Percentiles rank a stretch among this genome's conserved stretches.
phyloP scores from a whole-genome alignment of 2,888 invertebrate species.

The Actias luna region DNA sequence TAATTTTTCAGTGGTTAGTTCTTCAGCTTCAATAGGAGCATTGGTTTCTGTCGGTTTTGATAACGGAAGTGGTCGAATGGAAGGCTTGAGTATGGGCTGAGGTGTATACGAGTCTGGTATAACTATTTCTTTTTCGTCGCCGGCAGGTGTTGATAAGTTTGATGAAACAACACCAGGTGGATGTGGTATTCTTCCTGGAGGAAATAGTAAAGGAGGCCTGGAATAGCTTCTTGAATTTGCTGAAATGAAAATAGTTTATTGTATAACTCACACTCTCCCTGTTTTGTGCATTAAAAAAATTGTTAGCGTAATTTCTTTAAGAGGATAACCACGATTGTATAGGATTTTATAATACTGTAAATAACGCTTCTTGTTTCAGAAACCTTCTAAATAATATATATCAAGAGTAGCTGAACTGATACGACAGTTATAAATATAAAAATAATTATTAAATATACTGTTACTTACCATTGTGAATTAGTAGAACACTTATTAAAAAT shows the following conservation, averaged over 20 bases:
- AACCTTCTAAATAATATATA: conserved; percentile 18
- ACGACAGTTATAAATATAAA: conserved; percentile 16
- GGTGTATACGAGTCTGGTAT: not conserved
- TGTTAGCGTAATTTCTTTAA: not conserved
- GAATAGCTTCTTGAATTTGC: not conserved
- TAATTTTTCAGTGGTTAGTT: not conserved
- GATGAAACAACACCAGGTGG: not conserved
- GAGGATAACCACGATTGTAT: conserved; percentile 15
- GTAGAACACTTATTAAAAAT: conserved; percentile 31
- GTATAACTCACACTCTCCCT: not conserved
- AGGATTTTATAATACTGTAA: conserved; percentile 33
- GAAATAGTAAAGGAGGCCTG: conserved; percentile 1
- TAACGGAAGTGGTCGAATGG: not conserved
- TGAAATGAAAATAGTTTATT: not conserved
- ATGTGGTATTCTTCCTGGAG: not conserved
- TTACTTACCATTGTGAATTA: conserved; percentile 45
- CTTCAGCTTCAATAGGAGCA: not conserved
- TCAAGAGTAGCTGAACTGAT: not conserved
- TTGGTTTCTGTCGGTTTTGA: not conserved
- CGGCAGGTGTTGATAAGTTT: not conserved
- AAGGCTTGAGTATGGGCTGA: not conserved
- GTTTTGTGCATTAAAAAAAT: not conserved
- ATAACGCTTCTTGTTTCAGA: conserved; percentile 15
- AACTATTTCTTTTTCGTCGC: not conserved
- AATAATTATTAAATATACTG: conserved; percentile 21